Conservation (phyloP, 2,797 vertebrate species). For the Peromyscus melanophrys region DNA sequence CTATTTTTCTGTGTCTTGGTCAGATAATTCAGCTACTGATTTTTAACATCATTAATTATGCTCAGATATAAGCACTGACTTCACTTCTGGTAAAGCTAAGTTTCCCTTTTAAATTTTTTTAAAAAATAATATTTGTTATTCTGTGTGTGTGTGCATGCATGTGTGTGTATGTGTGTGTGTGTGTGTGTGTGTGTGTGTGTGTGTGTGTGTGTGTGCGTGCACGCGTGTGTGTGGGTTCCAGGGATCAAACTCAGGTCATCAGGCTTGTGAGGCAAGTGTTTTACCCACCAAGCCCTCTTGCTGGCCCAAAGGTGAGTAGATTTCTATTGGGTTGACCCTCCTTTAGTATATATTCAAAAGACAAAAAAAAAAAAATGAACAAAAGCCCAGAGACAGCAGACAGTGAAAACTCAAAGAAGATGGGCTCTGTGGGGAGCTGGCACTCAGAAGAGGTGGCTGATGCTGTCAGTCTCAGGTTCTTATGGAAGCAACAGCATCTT, state of each 20-base stretch:
- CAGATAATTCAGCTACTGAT: neutral
- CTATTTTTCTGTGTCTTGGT: conserved; percentile 22
- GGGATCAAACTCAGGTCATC: neutral
- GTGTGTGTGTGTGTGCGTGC: no score
- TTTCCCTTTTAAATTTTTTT: neutral
- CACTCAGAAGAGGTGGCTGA: neutral
- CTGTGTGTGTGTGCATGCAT: neutral
- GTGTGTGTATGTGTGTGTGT: neutral
- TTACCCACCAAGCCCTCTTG: neutral
- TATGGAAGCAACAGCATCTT: neutral
- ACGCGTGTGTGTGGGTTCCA: neutral
- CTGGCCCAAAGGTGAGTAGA: neutral
- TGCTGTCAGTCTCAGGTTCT: neutral
- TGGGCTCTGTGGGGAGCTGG: neutral
- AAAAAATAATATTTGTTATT: neutral
- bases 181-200: neutral
- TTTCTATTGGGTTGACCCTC: neutral
- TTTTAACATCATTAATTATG: conserved; percentile 52
- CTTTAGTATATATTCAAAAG: neutral
- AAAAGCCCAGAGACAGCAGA: neutral
- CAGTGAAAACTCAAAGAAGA: neutral
- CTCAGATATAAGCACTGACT: conserved; percentile 7
- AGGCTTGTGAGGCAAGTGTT: neutral
- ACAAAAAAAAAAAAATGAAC: neutral
- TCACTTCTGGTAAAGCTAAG: neutral